These are phyloP conservation scores for Chinchilla lanigera DNA, from an alignment of 2,113 vertebrate species.

Conservation along the genomic window DNA sequence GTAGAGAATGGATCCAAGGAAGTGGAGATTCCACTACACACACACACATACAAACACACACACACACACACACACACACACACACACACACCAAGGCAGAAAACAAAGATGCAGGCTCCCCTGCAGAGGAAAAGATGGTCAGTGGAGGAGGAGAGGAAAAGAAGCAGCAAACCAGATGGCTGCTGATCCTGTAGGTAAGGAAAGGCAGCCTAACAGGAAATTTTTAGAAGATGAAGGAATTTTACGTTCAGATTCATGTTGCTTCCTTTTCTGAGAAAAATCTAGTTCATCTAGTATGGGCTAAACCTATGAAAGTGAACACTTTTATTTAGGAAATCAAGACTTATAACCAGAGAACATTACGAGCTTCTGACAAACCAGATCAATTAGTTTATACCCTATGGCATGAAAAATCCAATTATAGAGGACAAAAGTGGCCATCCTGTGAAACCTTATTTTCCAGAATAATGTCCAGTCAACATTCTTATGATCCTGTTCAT, in stretches of 20 bases:
- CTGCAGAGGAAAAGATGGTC: fast-evolving
- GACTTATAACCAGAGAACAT: neutral
- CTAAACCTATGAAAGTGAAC: slow-evolving; percentile 5
- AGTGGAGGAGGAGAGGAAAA: fast-evolving
- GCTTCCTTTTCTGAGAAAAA: neutral
- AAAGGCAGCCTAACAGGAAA: neutral
- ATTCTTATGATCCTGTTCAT: neutral
- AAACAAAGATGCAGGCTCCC: neutral
- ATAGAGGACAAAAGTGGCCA: neutral
- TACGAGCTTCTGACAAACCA: neutral
- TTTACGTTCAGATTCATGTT: neutral
- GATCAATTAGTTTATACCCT: slow-evolving; percentile 27
- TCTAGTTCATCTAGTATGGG: neutral
- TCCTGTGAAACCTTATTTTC: neutral
- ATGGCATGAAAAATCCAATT: slow-evolving; percentile 18
- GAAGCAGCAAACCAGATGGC: too few species aligned
- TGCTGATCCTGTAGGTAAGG: too few species aligned
- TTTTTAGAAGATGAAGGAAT: neutral
- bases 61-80: neutral
- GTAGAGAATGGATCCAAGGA: neutral
- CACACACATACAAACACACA: neutral
- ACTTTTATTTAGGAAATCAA: neutral
- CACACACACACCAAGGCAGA: neutral
- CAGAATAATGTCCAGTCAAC: neutral
- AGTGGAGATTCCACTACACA: too few species aligned